phyloP scores from a whole-genome alignment of 1,140 invertebrate genomes.

The Megalopta genalis region DNA sequence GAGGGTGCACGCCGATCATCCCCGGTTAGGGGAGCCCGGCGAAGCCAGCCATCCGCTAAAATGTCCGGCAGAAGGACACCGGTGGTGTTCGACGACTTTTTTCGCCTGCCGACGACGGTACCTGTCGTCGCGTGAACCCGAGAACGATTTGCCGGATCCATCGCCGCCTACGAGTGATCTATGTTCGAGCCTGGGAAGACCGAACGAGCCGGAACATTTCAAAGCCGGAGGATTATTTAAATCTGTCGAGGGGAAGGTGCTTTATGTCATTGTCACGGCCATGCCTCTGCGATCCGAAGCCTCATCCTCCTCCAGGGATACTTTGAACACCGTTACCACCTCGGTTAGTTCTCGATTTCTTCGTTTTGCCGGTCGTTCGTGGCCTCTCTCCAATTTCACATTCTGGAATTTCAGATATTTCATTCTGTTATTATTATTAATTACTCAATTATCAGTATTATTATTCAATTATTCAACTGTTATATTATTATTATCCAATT shows the following conservation, averaged over 20 bases:
- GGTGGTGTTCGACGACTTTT: background rate
- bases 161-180: constrained; percentile 12
- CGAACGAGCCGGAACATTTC: background rate
- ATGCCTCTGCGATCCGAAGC: constrained; percentile 57
- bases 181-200: background rate
- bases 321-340: constrained; percentile 49
- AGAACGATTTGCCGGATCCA: background rate
- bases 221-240: constrained; percentile 14
- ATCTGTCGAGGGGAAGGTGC: constrained; percentile 7
- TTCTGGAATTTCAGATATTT: no score
- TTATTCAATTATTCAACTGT: no score
- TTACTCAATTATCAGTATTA: no score
- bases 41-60: background rate
- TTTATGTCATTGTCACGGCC: constrained; percentile 40
- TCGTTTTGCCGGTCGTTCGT: background rate
- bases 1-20: no score
- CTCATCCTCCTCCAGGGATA: constrained; percentile 59
- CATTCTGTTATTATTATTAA: no score
- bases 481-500: no score
- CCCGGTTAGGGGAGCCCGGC: background rate
- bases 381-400: no score
- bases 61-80: background rate
- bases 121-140: background rate
- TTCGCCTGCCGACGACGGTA: background rate
- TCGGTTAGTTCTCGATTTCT: constrained; percentile 43